Base-by-base conservation (phyloP, 35 echinoderm and acorn worm species). In the Nesometra sesokonis region DNA sequence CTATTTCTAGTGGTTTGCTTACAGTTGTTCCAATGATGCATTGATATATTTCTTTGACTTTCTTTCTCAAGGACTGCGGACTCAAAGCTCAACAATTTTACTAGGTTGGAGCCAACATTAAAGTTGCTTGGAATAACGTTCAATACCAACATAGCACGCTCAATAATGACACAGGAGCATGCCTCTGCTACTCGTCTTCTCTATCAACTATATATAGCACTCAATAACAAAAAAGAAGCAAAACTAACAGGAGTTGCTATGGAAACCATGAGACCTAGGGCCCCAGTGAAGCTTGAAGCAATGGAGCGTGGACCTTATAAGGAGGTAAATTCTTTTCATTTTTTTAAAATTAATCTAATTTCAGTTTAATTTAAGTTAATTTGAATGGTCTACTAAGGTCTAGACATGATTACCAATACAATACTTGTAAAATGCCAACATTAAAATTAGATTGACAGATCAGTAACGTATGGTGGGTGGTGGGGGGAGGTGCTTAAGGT, bases 11-110 rank as follows among this genome's bases (percentile, higher is more conserved):
- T n/a, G n/a, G n/a, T n/a, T n/a, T n/a, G n/a, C n/a, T n/a, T n/a
- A n/a, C n/a, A n/a, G n/a, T n/a, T n/a, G n/a, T n/a, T n/a, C n/a
- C n/a, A n/a, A n/a, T 43, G 39, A 43, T 43, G 15, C 4, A 43
- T 7, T 43, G 39, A 15, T 78, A 23, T 78, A 78, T 30, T 8
- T 30, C 27, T 80, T 9, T 13, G 32, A 17, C 9, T 78, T 47
- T 17, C 36, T 35, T 88, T 31, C 32, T 85, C 19, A 84, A 97
- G 94, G 77, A 99, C 96, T 30, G 81, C 96, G 0, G 92, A 99
- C 82, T 99, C 96, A 36, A 99, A 91, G 88, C 96, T 99, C 85
- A 99, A 99, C 79, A 99, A 99, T 46, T 99, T 99, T 82, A 99
- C 96, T 77, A 82, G 96, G 8, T 83, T 94, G 87, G 96, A 99